Evolutionary conservation across 2,113 vertebrate genomes (phyloP), one percentile per base, ranked within the genome.

Genomic region (Porphyrio hochstetteri): DNA sequence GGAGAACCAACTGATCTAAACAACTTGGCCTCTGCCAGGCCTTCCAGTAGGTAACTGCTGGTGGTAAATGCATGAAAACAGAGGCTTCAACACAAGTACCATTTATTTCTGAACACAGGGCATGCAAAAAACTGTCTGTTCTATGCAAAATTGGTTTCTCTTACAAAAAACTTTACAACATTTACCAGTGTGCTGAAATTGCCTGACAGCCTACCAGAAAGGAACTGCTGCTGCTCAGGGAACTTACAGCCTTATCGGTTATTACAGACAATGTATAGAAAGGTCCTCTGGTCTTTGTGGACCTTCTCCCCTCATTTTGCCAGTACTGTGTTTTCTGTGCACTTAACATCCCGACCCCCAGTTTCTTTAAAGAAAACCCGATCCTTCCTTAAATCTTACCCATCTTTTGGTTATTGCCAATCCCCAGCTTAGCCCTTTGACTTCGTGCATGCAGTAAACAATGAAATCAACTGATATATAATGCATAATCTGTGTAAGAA

Each of bases 171-270:
- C 63, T 24, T 4, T 27, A 81, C 28, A 77, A 81, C 15, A 25
- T 27, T 57, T 42, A 53, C 3, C 1, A 1, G 42, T 11, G 40
- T 1, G 7, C 8, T 48, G 29, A 38, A 9, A 9, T 44, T 25
- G 12, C 9, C 17, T 11, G 4, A 7, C 12, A 0, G 3, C 42
- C 19, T 77, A 31, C 33, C 50, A 50, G 36, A 76, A 57, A 16
- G 9, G 21, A 88, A 87, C 3, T 0, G 0, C 36, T 79, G 23
- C 42, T 42, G 42, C 2, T 2, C 13, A 50, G 18, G 31, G 19
- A 90, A 79, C 20, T 71, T 35, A 36, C 1, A 68, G 42, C 12
- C 57, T 55, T 59, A 35, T 16, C 11, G 2, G 29, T 8, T 70
- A 12, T n/a, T 48, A 18, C 16, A 61, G 46, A 20, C 36, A 61